phyloP scores from a whole-genome alignment of 2,113 vertebrate species.

The Lophochroa leadbeateri region DNA sequence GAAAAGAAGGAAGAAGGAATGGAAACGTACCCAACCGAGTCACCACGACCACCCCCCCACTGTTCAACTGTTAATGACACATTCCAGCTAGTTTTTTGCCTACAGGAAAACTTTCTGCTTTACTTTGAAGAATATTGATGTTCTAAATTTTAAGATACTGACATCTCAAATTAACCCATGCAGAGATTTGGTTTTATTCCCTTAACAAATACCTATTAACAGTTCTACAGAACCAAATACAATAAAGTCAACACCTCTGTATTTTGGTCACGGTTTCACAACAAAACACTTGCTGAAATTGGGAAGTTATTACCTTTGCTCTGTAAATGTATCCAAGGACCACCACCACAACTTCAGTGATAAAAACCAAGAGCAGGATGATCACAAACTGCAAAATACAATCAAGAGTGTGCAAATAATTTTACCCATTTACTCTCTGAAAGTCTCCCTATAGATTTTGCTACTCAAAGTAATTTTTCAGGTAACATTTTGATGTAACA shows the following conservation, averaged over 20 bases:
- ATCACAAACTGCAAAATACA: constrained; percentile 88
- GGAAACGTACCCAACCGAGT: background rate
- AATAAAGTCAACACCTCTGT: background rate
- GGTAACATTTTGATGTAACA: background rate
- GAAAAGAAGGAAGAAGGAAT: too few relatives aligned
- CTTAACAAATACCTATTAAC: background rate
- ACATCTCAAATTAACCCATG: background rate
- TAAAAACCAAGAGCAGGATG: constrained; percentile 94
- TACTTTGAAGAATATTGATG: background rate
- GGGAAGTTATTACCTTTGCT: constrained; percentile 85
- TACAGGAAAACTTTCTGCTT: background rate
- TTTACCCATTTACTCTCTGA: background rate
- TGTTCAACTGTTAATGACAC: background rate
- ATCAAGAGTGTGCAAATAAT: background rate
- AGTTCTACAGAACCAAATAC: background rate
- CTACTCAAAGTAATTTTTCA: background rate
- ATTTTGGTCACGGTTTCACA: background rate
- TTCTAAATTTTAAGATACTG: background rate
- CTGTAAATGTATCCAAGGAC: constrained; percentile 97
- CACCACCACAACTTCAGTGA: constrained; percentile 94
- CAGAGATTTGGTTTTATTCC: background rate
- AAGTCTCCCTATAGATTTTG: background rate
- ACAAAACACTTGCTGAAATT: background rate
- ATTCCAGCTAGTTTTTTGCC: background rate
- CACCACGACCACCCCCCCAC: background rate